A percentile compares a stretch with the other conserved stretches of the same genome.
These are phyloP conservation scores for Gila orcuttii DNA, from an alignment of 2,113 vertebrate genomes.

Conservation along the genomic window DNA sequence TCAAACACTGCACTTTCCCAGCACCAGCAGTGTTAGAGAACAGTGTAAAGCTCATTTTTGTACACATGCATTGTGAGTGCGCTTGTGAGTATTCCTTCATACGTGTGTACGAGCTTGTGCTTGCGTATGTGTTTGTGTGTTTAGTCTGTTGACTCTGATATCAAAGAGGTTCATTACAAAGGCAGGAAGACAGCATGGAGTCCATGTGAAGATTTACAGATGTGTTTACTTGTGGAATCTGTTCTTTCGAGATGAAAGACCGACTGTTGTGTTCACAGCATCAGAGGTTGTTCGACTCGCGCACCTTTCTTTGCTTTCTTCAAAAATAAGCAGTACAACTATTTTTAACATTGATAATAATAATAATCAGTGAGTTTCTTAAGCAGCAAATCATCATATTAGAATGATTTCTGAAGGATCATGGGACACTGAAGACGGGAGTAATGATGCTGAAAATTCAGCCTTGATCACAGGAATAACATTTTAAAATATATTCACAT, in stretches of 20 bases:
- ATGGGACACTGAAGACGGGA: neutral
- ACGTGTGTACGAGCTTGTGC: neutral
- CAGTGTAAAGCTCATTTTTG: neutral
- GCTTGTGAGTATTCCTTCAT: neutral
- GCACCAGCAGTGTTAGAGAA: neutral
- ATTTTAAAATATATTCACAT: too few relatives aligned
- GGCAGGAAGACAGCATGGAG: slow-evolving; percentile 40
- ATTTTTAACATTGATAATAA: too few relatives aligned
- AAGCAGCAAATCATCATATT: too few relatives aligned
- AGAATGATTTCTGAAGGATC: neutral
- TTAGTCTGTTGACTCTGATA: slow-evolving; percentile 19
- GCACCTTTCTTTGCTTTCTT: neutral
- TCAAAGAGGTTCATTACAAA: slow-evolving; percentile 36
- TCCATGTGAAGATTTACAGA: slow-evolving; percentile 47
- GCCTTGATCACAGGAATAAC: too few relatives aligned
- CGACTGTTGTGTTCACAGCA: neutral
- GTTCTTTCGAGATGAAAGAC: slow-evolving; percentile 24
- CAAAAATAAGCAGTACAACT: neutral
- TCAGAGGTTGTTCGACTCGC: neutral
- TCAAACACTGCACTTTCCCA: neutral
- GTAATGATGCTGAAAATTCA: neutral
- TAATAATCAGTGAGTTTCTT: neutral
- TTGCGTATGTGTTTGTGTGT: slow-evolving; percentile 7
- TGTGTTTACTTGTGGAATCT: slow-evolving; percentile 41
- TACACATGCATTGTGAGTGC: neutral